Conservation (phyloP, 2,888 invertebrate species). For the Nephrotoma flavescens region DNA sequence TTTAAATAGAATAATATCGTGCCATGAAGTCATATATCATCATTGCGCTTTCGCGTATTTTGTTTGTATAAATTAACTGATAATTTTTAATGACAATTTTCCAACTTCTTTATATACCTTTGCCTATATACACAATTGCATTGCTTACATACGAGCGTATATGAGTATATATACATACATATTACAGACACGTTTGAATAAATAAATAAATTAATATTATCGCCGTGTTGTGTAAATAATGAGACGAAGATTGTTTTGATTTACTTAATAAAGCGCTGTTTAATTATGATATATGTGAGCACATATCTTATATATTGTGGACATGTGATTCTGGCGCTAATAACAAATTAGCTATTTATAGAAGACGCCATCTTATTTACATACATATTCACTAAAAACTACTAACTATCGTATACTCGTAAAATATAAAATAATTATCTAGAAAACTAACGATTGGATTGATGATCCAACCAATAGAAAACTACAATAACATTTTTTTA, state of each 20-base stretch:
- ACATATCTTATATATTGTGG: background rate
- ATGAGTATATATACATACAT: no score
- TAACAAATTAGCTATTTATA: background rate
- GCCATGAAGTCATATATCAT: background rate
- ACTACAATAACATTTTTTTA: background rate
- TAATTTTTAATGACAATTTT: constrained; percentile 4
- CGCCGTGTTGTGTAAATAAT: background rate
- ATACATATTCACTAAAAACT: background rate
- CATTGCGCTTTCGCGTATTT: constrained; percentile 8
- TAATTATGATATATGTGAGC: background rate
- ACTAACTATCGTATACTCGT: background rate
- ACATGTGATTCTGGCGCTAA: background rate
- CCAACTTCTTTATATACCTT: background rate
- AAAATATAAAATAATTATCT: background rate
- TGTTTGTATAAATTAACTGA: constrained; percentile 9
- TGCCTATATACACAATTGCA: background rate
- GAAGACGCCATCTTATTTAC: background rate
- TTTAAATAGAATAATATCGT: background rate
- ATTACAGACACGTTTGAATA: background rate
- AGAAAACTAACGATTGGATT: background rate
- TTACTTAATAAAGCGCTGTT: background rate
- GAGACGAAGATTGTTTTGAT: background rate
- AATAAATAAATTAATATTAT: background rate
- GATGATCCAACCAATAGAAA: background rate
- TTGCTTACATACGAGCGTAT: background rate